phyloP scores from a whole-genome alignment of 64 coral and sea anemone genomes.

The Stichodactyla mertensii region DNA sequence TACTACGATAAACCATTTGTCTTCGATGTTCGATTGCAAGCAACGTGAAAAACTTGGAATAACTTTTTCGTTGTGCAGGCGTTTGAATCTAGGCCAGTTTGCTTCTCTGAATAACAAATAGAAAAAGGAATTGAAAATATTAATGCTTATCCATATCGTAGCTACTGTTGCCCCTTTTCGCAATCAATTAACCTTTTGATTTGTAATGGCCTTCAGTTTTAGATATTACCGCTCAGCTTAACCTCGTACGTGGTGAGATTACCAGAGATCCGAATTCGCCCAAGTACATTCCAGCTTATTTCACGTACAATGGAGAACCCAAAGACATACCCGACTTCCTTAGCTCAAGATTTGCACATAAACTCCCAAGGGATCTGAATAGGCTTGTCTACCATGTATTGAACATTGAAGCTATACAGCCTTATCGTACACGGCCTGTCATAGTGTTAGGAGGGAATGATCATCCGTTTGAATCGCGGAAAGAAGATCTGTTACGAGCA shows the following conservation, averaged over 20 bases:
- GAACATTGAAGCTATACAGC: conserved; percentile 79
- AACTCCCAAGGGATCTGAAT: conserved; percentile 64
- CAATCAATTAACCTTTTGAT: background rate
- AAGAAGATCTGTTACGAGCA: conserved; percentile 55
- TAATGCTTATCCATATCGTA: no score
- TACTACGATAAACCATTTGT: background rate
- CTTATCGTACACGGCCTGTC: conserved; percentile 51
- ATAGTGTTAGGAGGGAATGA: conserved; percentile 62
- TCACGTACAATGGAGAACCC: conserved; percentile 55
- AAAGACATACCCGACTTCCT: conserved; percentile 73
- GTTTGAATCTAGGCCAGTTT: no score
- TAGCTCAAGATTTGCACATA: conserved; percentile 43
- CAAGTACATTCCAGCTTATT: conserved; percentile 68
- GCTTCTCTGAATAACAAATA: no score
- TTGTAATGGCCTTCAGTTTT: conserved; percentile 27
- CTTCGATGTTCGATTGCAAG: background rate
- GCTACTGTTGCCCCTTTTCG: no score
- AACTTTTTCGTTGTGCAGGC: no score
- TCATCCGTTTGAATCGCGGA: conserved; percentile 67
- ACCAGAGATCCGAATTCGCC: conserved; percentile 51
- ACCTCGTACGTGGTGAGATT: conserved; percentile 69
- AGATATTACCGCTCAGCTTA: conserved; percentile 60
- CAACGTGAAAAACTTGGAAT: no score
- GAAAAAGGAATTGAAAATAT: no score
- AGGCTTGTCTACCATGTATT: conserved; percentile 74